A percentile compares a stretch with the other conserved stretches of the same genome.
These are phyloP conservation scores for Oscheius sp. DNA, from an alignment of 1,140 invertebrate species.

Conservation along the genomic window DNA sequence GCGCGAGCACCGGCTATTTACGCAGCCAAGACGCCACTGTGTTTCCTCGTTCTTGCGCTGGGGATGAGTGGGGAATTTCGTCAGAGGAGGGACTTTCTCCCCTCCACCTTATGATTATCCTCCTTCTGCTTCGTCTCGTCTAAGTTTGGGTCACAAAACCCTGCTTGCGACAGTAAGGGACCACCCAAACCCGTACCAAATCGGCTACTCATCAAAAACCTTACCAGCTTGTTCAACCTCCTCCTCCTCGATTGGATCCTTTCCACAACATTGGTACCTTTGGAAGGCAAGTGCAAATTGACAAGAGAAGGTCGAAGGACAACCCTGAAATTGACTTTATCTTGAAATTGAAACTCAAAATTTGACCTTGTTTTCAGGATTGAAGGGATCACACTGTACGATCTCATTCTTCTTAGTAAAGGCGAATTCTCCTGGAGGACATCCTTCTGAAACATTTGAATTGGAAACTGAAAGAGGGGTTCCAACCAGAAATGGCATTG, in stretches of 20 bases:
- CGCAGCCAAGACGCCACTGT: not conserved
- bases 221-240: constrained; percentile 39
- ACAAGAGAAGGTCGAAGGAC: constrained; percentile 47
- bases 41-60: not conserved
- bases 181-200: no score
- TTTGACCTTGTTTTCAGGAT: constrained; percentile 46
- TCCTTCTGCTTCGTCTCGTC: no score
- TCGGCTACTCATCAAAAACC: no score
- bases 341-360: constrained; percentile 41
- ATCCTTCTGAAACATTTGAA: constrained; percentile 25
- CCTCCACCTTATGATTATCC: no score
- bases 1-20: constrained; percentile 7
- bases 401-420: constrained; percentile 47
- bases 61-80: no score
- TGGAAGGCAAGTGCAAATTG: constrained; percentile 53
- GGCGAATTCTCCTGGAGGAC: constrained; percentile 45
- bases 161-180: no score
- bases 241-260: constrained; percentile 52
- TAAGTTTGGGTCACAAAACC: no score
- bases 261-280: constrained; percentile 57
- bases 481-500: constrained; percentile 28
- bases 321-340: constrained; percentile 32
- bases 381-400: constrained; percentile 55
- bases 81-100: not conserved
- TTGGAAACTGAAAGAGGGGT: not conserved